Conservation (phyloP, 2,113 vertebrate genomes). For the Spea multiplicata region DNA sequence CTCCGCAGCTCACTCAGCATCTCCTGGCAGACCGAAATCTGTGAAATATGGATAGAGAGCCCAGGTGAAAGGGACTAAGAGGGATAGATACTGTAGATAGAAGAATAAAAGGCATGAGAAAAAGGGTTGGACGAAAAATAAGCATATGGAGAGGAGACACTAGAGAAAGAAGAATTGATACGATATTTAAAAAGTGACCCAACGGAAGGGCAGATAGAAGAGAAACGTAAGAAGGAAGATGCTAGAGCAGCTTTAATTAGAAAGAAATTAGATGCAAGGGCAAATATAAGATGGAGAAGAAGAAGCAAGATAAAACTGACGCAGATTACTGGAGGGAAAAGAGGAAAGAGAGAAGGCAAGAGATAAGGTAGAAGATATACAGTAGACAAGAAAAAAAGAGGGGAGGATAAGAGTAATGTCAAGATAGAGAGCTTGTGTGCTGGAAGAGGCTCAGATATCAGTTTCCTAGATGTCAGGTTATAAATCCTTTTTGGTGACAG, state of each 20-base stretch:
- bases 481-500: too few relatives aligned
- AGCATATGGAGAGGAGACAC: background rate
- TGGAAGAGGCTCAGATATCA: too few relatives aligned
- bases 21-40: slow-evolving; percentile 88
- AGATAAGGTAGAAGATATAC: too few relatives aligned
- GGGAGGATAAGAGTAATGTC: too few relatives aligned
- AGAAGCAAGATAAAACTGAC: background rate
- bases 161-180: background rate
- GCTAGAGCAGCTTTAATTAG: too few relatives aligned
- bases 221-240: too few relatives aligned
- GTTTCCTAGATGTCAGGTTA: too few relatives aligned
- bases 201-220: too few relatives aligned
- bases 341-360: background rate
- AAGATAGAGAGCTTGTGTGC: too few relatives aligned
- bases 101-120: background rate
- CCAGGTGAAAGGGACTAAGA: background rate
- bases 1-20: slow-evolving; percentile 85
- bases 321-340: background rate
- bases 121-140: background rate
- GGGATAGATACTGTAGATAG: background rate
- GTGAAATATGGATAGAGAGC: slow-evolving; percentile 1
- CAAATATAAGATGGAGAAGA: background rate
- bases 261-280: background rate
- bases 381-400: too few relatives aligned
- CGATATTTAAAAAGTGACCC: too few relatives aligned